phyloP scores from a whole-genome alignment of 2,888 invertebrate genomes.

The Drosophila rellima region DNA sequence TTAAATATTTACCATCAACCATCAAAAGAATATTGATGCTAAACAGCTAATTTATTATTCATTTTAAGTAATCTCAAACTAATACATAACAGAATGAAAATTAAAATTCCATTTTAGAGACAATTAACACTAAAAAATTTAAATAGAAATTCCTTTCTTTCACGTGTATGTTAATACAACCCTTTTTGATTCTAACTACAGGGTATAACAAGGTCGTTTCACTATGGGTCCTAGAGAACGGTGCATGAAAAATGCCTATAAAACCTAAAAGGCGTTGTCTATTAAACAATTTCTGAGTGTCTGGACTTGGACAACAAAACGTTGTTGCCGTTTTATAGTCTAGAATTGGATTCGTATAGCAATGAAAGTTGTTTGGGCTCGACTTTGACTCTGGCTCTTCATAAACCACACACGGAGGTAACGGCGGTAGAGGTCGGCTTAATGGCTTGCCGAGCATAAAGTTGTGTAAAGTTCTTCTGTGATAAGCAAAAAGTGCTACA shows the following conservation, averaged over 20 bases:
- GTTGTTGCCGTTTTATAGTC: conserved; percentile 51
- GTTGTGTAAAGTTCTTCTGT: conserved; percentile 59
- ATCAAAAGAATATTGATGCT: no score
- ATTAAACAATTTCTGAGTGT: conserved; percentile 68
- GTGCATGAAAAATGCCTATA: conserved; percentile 62
- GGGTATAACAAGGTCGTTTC: conserved; percentile 43
- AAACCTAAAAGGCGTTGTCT: conserved; percentile 72
- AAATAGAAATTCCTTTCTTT: no score
- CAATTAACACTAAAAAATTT: no score
- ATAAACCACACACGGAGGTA: conserved; percentile 58
- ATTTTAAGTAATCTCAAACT: no score
- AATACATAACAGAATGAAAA: no score
- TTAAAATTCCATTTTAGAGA: not conserved
- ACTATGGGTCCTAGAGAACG: conserved; percentile 15
- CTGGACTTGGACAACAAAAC: no score
- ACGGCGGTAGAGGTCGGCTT: conserved; percentile 45
- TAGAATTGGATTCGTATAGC: conserved; percentile 57
- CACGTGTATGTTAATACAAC: not conserved
- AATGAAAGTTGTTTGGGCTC: conserved; percentile 45
- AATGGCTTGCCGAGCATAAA: conserved; percentile 58
- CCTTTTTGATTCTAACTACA: not conserved
- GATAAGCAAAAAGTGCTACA: conserved; percentile 73
- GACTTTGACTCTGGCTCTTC: conserved; percentile 37
- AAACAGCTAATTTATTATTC: no score
- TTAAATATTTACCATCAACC: not conserved